Conservation (phyloP, 2,888 invertebrate genomes). For the Dasypogon diadema region DNA sequence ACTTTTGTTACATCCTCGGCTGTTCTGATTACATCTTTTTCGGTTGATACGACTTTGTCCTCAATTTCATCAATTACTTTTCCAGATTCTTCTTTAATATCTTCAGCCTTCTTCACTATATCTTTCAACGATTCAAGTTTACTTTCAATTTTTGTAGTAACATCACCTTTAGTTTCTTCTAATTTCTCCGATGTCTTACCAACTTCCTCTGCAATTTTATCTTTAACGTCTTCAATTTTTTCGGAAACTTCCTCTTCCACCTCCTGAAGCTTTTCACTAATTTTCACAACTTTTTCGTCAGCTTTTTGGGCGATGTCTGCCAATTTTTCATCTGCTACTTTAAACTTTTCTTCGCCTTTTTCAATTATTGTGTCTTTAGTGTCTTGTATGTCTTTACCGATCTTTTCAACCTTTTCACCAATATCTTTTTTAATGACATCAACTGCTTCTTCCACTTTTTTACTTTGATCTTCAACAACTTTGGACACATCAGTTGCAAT, state of each 20-base stretch:
- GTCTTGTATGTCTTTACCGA: background rate
- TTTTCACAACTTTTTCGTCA: slow-evolving; percentile 27
- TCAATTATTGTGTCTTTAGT: slow-evolving; percentile 15
- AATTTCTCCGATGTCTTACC: background rate
- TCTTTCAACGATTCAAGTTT: too few species aligned
- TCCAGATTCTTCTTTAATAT: background rate
- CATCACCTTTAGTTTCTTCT: slow-evolving; percentile 1
- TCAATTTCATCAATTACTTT: slow-evolving; percentile 19
- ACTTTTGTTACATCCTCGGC: slow-evolving; percentile 53
- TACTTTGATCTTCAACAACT: slow-evolving; percentile 47
- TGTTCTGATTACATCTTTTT: background rate
- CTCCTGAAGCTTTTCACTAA: slow-evolving; percentile 2
- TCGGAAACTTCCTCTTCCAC: background rate
- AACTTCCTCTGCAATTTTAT: background rate
- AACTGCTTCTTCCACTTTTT: background rate
- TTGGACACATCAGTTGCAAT: background rate
- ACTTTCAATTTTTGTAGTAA: background rate
- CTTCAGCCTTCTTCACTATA: too few species aligned
- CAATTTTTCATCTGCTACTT: slow-evolving; percentile 42
- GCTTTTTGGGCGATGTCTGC: background rate
- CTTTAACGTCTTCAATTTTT: slow-evolving; percentile 16
- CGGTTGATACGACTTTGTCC: background rate
- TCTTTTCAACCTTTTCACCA: background rate
- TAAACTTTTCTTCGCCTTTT: slow-evolving; percentile 39
- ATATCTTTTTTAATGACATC: background rate